phyloP scores from a whole-genome alignment of 2,797 vertebrate genomes.

The Antrozous pallidus region DNA sequence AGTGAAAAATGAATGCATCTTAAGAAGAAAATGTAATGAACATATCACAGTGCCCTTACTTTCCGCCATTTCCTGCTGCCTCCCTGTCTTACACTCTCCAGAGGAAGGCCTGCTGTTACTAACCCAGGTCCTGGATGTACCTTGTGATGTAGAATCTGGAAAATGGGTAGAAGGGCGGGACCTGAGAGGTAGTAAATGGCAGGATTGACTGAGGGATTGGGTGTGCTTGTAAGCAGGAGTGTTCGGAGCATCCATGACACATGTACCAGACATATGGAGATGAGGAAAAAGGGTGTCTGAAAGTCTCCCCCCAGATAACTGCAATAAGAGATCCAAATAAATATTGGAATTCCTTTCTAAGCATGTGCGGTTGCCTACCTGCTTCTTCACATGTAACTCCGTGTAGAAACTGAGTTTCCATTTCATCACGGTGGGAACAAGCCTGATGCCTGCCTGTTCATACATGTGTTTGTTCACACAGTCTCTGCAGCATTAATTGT shows the following conservation, averaged over 20 bases:
- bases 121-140: background rate
- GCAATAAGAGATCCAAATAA: background rate
- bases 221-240: background rate
- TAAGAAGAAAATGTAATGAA: background rate
- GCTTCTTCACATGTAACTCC: background rate
- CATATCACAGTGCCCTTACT: background rate
- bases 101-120: background rate
- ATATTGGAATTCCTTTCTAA: background rate
- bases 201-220: background rate
- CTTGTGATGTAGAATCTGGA: background rate
- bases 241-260: background rate
- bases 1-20: background rate
- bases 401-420: background rate
- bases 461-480: background rate
- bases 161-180: background rate
- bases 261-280: fast-evolving
- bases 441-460: background rate
- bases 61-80: background rate
- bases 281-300: background rate
- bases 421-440: background rate
- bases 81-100: background rate
- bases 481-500: background rate
- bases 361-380: background rate
- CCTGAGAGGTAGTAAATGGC: background rate
- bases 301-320: background rate